phyloP scores from a whole-genome alignment of 2,888 invertebrate genomes.

The Panorpa germanica region DNA sequence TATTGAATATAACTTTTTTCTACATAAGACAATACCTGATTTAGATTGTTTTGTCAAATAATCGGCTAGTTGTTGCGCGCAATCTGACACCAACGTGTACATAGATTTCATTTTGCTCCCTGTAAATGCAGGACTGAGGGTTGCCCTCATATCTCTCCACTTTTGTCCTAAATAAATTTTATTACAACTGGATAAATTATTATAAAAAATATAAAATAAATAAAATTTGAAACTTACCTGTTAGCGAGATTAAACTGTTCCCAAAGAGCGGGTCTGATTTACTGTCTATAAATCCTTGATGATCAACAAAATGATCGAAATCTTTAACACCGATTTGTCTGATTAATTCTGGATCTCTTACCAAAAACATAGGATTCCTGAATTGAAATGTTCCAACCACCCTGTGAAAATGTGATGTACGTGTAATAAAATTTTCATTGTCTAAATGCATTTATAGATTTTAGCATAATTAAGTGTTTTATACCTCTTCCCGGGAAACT shows the following conservation, averaged over 20 bases:
- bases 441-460: too few relatives aligned
- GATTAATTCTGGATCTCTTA: slow-evolving; percentile 21
- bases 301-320: slow-evolving; percentile 22
- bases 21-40: too few relatives aligned
- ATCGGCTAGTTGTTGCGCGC: slow-evolving; percentile 8
- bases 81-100: slow-evolving; percentile 18
- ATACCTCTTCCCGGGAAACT: too few relatives aligned
- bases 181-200: too few relatives aligned
- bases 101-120: slow-evolving; percentile 31
- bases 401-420: slow-evolving; percentile 17
- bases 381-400: slow-evolving; percentile 21
- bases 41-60: too few relatives aligned
- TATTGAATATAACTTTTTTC: too few relatives aligned
- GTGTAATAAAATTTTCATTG: too few relatives aligned
- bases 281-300: slow-evolving; percentile 21
- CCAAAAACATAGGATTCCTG: slow-evolving; percentile 16
- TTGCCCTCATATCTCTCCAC: slow-evolving; percentile 21
- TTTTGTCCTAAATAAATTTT: too few relatives aligned
- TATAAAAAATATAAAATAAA: too few relatives aligned
- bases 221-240: too few relatives aligned
- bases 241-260: slow-evolving; percentile 16
- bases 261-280: slow-evolving; percentile 26
- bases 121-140: slow-evolving; percentile 29
- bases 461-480: too few relatives aligned
- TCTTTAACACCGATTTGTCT: slow-evolving; percentile 21